These are phyloP conservation scores for Drosophila colorata DNA, from an alignment of 2,888 invertebrate genomes.

Conservation along the genomic window DNA sequence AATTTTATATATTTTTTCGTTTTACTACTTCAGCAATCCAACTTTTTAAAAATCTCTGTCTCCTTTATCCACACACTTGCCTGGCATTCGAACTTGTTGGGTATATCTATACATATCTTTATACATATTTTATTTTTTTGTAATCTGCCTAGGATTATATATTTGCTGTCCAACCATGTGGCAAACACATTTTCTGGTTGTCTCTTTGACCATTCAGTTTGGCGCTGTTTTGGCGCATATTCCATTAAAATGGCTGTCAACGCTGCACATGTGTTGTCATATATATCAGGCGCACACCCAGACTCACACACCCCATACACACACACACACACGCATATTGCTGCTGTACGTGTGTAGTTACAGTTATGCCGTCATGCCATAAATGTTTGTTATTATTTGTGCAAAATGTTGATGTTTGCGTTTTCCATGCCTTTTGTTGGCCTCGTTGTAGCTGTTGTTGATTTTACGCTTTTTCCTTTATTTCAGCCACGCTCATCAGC, in stretches of 20 bases:
- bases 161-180: slow-evolving; percentile 35
- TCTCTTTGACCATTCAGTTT: slow-evolving; percentile 52
- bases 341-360: slow-evolving; percentile 53
- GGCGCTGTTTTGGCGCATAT: slow-evolving; percentile 62
- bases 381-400: slow-evolving; percentile 76
- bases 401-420: slow-evolving; percentile 81
- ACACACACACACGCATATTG: slow-evolving; percentile 8
- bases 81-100: too few relatives aligned
- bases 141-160: slow-evolving; percentile 18
- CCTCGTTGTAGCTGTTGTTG: slow-evolving; percentile 47
- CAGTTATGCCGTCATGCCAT: slow-evolving; percentile 64
- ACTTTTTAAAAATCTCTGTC: too few relatives aligned
- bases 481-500: slow-evolving; percentile 56
- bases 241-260: slow-evolving; percentile 80
- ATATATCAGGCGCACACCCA: slow-evolving; percentile 47
- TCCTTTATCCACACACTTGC: too few relatives aligned
- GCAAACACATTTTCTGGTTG: slow-evolving; percentile 45
- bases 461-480: slow-evolving; percentile 57
- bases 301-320: slow-evolving; percentile 12
- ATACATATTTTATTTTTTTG: slow-evolving; percentile 2
- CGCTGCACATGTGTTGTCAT: slow-evolving; percentile 73
- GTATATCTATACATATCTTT: not conserved
- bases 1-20: too few relatives aligned
- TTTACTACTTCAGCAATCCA: too few relatives aligned
- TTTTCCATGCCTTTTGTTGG: slow-evolving; percentile 64